Evolutionary conservation across 2,113 vertebrate species (phyloP).

Genomic region (Oxyura jamaicensis): DNA sequence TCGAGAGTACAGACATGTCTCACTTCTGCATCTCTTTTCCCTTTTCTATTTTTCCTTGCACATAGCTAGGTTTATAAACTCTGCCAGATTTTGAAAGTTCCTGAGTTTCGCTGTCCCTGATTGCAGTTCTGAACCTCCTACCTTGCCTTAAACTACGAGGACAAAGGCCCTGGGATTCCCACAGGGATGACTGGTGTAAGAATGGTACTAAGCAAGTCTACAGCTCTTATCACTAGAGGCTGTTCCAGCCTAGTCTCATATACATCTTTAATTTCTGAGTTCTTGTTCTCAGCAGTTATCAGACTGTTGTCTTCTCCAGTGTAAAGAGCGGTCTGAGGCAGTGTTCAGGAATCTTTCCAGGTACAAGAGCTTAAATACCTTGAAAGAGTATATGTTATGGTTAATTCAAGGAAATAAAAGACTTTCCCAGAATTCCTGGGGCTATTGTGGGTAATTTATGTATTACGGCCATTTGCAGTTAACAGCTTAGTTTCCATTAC

Average conservation of each 20-base stretch:
- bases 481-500: background rate
- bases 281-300: background rate
- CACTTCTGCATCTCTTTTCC: background rate
- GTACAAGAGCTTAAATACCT: background rate
- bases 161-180: background rate
- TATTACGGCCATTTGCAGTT: background rate
- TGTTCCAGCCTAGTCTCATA: background rate
- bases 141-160: background rate
- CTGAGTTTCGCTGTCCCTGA: background rate
- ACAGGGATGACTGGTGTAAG: accelerated
- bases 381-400: background rate
- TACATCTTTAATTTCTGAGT: background rate
- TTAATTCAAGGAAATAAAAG: background rate
- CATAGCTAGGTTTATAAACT: background rate
- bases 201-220: background rate
- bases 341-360: background rate
- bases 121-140: background rate
- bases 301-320: background rate
- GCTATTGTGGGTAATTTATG: background rate
- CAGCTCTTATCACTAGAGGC: background rate
- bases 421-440: background rate
- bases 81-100: background rate
- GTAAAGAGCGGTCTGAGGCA: background rate
- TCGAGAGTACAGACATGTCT: background rate
- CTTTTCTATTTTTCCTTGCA: background rate